Conservation (phyloP, 1,140 invertebrate genomes). For the Liolophura sinensis region DNA sequence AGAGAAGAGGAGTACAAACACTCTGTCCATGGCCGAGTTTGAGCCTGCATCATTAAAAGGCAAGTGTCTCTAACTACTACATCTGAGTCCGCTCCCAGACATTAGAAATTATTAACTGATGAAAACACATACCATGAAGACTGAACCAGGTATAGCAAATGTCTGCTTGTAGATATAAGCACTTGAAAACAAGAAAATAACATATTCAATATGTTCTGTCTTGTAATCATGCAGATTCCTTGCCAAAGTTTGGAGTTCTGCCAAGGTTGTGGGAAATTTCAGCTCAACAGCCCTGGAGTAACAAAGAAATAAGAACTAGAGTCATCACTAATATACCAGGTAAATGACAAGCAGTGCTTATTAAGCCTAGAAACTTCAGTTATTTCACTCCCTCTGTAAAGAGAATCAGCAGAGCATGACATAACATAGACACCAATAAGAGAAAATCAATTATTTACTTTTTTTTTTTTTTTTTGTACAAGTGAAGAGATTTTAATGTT, state of each 20-base stretch:
- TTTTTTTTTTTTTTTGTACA: too few species aligned
- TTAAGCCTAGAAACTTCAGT: too few species aligned
- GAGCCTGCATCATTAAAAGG: not conserved
- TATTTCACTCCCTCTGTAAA: too few species aligned
- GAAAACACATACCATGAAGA: conserved; percentile 63
- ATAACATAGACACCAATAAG: too few species aligned
- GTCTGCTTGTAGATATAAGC: conserved; percentile 71
- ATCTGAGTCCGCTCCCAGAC: not conserved
- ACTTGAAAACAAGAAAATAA: conserved; percentile 64
- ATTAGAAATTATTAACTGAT: conserved; percentile 5
- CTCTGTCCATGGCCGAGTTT: not conserved
- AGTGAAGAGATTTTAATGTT: too few species aligned
- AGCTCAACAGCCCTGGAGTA: conserved; percentile 29
- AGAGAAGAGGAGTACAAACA: not conserved
- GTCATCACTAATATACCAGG: too few species aligned
- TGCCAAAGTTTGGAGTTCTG: conserved; percentile 57
- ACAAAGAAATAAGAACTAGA: conserved; percentile 8
- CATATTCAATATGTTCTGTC: conserved; percentile 61
- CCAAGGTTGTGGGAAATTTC: conserved; percentile 60
- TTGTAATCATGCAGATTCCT: conserved; percentile 59
- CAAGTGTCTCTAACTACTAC: conserved; percentile 4
- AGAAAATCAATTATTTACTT: too few species aligned
- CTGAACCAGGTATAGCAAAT: conserved; percentile 70
- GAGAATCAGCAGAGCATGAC: too few species aligned
- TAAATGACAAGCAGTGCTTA: too few species aligned